These are phyloP conservation scores for Chiroxiphia lanceolata DNA, from an alignment of 2,797 vertebrate species.

Conservation along the genomic window DNA sequence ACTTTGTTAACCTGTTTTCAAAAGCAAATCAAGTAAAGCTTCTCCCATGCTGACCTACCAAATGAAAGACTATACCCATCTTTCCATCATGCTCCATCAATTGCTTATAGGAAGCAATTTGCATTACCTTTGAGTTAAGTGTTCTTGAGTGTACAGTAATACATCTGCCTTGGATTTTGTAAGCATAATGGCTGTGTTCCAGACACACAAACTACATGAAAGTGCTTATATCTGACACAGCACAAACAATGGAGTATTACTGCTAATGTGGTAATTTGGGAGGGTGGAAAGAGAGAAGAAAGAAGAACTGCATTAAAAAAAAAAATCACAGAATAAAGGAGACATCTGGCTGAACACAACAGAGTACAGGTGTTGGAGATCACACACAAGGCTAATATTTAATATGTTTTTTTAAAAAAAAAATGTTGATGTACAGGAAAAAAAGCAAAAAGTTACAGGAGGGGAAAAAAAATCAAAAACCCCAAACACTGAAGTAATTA, in stretches of 20 bases:
- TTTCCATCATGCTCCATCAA: slow-evolving; percentile 53
- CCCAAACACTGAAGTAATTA: background rate
- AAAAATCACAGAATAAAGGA: background rate
- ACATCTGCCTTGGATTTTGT: slow-evolving; percentile 23
- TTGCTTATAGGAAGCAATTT: slow-evolving; percentile 56
- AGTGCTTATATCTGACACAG: background rate
- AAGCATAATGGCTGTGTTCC: background rate
- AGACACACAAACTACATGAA: background rate
- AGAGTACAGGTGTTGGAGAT: background rate
- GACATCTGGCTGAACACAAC: background rate
- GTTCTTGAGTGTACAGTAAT: slow-evolving; percentile 53
- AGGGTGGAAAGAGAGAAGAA: background rate
- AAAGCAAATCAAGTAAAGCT: slow-evolving; percentile 41
- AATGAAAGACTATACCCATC: slow-evolving; percentile 57
- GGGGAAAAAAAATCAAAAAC: accelerated
- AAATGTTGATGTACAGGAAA: background rate
- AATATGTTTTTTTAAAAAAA: background rate
- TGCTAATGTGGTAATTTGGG: background rate
- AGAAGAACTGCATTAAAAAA: background rate
- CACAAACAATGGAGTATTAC: background rate
- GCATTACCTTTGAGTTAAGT: slow-evolving; percentile 54
- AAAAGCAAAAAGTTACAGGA: background rate
- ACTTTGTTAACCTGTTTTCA: slow-evolving; percentile 28
- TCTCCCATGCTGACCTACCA: slow-evolving; percentile 13
- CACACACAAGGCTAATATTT: background rate